Conservation (phyloP, 2,797 vertebrate species). For the Falco cherrug region DNA sequence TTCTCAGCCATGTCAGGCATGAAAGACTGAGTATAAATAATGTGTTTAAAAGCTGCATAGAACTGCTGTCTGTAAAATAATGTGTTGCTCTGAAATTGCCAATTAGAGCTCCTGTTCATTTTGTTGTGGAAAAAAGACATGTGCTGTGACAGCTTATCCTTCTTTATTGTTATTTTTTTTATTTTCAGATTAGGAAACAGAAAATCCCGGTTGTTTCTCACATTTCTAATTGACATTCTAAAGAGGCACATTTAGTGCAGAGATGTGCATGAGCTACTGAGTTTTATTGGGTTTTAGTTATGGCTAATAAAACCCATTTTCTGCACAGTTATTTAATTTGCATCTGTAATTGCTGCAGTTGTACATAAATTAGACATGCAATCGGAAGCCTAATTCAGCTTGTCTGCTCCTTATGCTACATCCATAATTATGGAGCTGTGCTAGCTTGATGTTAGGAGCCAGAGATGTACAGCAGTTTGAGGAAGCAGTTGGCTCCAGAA, state of each 20-base stretch:
- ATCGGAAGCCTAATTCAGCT: conserved; percentile 53
- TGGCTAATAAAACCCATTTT: conserved; percentile 67
- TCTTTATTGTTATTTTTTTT: not conserved
- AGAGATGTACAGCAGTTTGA: not conserved
- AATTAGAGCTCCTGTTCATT: not conserved
- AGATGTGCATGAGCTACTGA: conserved; percentile 33
- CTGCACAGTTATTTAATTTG: conserved; percentile 67
- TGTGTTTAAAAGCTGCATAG: conserved; percentile 7
- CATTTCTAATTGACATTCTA: conserved; percentile 45
- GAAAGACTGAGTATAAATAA: conserved; percentile 35
- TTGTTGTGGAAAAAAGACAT: not conserved
- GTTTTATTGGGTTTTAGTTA: conserved; percentile 61
- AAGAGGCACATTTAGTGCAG: not conserved
- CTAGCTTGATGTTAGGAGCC: not conserved
- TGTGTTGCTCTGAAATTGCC: conserved; percentile 23
- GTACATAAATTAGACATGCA: conserved; percentile 65
- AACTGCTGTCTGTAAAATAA: conserved; percentile 29
- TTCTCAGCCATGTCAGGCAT: not conserved
- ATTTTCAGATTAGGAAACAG: not conserved
- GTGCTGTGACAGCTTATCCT: not conserved
- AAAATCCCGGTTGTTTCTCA: conserved; percentile 16
- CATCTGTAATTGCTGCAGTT: conserved; percentile 58
- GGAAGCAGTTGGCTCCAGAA: not conserved
- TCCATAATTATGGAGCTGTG: not conserved
- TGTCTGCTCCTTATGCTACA: conserved; percentile 29